phyloP scores from a whole-genome alignment of 2,888 invertebrate genomes.

The Melitaea athalia region DNA sequence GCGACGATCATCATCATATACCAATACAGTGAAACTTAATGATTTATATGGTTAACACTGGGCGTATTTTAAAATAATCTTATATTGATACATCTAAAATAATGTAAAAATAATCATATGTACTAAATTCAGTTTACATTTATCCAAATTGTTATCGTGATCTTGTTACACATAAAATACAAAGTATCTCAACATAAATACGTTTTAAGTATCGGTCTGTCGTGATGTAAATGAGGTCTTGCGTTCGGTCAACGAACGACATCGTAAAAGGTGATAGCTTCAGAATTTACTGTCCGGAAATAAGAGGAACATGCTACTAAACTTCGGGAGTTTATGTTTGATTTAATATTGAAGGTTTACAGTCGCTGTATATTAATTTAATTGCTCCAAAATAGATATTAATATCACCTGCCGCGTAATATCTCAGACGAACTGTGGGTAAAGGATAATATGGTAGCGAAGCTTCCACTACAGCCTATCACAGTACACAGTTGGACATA shows the following conservation, averaged over 20 bases:
- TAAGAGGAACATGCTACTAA: conserved; percentile 27
- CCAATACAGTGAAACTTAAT: too few relatives aligned
- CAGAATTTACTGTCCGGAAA: conserved; percentile 35
- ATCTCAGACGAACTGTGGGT: background rate
- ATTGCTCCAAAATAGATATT: background rate
- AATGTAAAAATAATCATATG: too few relatives aligned
- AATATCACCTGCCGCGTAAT: background rate
- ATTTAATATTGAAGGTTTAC: conserved; percentile 20
- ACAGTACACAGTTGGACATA: too few relatives aligned
- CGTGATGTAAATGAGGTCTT: conserved; percentile 17
- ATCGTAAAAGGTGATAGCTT: conserved; percentile 37
- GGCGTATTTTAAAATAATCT: too few relatives aligned
- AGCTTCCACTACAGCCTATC: too few relatives aligned
- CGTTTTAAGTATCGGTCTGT: conserved; percentile 10
- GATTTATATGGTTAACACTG: too few relatives aligned
- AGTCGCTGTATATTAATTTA: conserved; percentile 1
- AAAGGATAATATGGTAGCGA: too few relatives aligned
- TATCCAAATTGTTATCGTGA: background rate
- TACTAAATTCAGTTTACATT: too few relatives aligned
- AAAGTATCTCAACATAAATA: background rate
- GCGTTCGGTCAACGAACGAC: conserved; percentile 27
- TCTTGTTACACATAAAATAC: background rate
- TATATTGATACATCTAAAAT: too few relatives aligned
- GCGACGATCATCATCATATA: too few relatives aligned
- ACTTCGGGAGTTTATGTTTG: conserved; percentile 24